These are phyloP conservation scores for Phyto melanocephala DNA, from an alignment of 2,888 invertebrate species.

Conservation along the genomic window DNA sequence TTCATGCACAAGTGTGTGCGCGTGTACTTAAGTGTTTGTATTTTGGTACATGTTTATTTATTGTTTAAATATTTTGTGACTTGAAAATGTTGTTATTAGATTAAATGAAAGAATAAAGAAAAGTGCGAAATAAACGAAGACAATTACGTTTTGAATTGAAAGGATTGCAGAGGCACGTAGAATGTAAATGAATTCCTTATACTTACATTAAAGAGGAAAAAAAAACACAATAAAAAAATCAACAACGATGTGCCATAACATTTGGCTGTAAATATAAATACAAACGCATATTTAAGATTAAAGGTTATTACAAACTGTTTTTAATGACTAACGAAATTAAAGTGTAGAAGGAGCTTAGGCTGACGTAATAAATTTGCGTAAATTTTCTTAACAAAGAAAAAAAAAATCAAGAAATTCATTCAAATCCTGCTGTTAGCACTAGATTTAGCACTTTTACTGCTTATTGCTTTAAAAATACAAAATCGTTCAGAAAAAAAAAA, in stretches of 20 bases:
- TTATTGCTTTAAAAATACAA: no score
- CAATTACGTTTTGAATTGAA: background rate
- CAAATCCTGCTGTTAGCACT: no score
- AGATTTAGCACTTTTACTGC: no score
- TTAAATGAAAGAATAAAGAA: background rate
- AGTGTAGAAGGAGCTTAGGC: no score
- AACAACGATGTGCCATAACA: background rate
- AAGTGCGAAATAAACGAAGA: background rate
- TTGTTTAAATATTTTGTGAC: background rate
- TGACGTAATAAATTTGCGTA: no score
- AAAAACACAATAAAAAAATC: no score
- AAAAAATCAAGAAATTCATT: no score
- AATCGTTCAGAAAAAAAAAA: no score
- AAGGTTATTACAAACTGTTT: no score
- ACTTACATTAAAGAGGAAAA: background rate
- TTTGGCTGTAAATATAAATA: background rate
- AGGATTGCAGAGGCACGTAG: background rate
- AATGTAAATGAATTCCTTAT: background rate
- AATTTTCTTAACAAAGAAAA: no score
- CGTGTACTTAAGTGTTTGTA: background rate
- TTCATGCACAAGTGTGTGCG: background rate
- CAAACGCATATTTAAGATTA: background rate
- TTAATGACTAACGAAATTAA: no score
- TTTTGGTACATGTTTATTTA: background rate
- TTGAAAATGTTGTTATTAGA: constrained; percentile 4